Percentiles rank a stretch among this genome's conserved stretches.
These are phyloP conservation scores for Sycon ciliatum DNA, from an alignment of 37 sponge, comb jelly and placozoan genomes.

Conservation along the genomic window DNA sequence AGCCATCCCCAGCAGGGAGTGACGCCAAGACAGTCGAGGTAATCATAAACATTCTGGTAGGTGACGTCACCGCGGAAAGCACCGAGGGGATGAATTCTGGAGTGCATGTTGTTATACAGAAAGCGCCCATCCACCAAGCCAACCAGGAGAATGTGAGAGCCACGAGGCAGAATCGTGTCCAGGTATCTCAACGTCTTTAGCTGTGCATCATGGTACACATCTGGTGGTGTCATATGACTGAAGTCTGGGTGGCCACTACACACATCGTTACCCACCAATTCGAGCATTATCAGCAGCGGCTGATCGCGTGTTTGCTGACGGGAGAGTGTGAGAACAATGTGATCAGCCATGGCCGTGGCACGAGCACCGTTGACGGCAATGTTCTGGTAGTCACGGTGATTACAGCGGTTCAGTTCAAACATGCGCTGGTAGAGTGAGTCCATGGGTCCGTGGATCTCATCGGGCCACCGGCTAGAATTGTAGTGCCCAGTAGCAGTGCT, in stretches of 20 bases:
- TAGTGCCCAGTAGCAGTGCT: slow-evolving; percentile 62
- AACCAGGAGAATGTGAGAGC: slow-evolving; percentile 48
- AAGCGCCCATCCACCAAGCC: slow-evolving; percentile 80
- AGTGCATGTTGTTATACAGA: slow-evolving; percentile 59
- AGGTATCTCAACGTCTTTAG: slow-evolving; percentile 52
- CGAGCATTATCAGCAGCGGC: slow-evolving; percentile 59
- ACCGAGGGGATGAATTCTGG: slow-evolving; percentile 74
- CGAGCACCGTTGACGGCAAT: slow-evolving; percentile 87
- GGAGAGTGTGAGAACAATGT: slow-evolving; percentile 54
- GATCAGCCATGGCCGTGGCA: slow-evolving; percentile 40
- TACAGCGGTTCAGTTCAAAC: slow-evolving; percentile 56
- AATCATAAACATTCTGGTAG: slow-evolving; percentile 68
- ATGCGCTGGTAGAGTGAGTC: slow-evolving; percentile 63
- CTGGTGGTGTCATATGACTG: slow-evolving; percentile 77
- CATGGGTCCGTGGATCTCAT: slow-evolving; percentile 56
- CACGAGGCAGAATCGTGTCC: slow-evolving; percentile 52
- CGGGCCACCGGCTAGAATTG: slow-evolving; percentile 42
- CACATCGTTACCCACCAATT: slow-evolving; percentile 80
- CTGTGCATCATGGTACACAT: slow-evolving; percentile 57
- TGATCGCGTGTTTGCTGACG: slow-evolving; percentile 47
- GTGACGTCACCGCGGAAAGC: slow-evolving; percentile 62
- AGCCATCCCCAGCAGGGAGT: slow-evolving; percentile 91
- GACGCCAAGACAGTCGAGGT: slow-evolving; percentile 72
- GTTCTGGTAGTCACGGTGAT: slow-evolving; percentile 87
- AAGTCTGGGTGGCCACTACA: slow-evolving; percentile 65